These are phyloP conservation scores for Cyaniris semiargus DNA, from an alignment of 2,888 invertebrate genomes.

Conservation along the genomic window DNA sequence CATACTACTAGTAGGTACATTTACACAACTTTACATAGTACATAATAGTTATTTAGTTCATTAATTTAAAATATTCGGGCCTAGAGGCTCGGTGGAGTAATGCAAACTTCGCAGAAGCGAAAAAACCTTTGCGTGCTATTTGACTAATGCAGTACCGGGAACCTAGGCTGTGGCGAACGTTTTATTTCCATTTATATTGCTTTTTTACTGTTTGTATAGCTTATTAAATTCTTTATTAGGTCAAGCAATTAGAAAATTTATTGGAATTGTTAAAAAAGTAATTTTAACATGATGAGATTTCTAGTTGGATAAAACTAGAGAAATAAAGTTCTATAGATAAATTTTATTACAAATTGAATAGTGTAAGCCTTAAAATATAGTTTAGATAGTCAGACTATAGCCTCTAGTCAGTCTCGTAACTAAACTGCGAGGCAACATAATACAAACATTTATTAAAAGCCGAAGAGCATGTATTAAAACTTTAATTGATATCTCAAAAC, in stretches of 20 bases:
- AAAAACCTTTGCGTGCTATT: slow-evolving; percentile 20
- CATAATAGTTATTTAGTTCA: slow-evolving; percentile 19
- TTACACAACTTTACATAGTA: background rate
- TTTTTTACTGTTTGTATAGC: background rate
- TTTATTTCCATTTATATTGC: slow-evolving; percentile 16
- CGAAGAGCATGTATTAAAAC: background rate
- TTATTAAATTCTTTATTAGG: slow-evolving; percentile 6
- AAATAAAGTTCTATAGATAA: background rate
- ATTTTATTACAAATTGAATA: background rate
- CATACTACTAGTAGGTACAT: too few species aligned
- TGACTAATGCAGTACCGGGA: slow-evolving; percentile 15
- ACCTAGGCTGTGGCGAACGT: background rate
- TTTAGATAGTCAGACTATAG: too few species aligned
- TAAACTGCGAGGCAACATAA: background rate
- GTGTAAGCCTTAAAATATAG: background rate
- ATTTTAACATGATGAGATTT: background rate
- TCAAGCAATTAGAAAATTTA: background rate
- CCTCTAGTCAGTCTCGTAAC: background rate
- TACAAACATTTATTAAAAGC: background rate
- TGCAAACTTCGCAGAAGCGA: slow-evolving; percentile 24
- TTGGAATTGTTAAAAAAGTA: background rate
- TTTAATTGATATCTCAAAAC: slow-evolving; percentile 5
- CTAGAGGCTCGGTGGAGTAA: background rate
- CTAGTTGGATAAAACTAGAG: background rate
- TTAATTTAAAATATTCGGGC: slow-evolving; percentile 26